Evolutionary conservation across 2,888 invertebrate genomes (phyloP), one percentile per base, ranked within the genome.

Genomic region (Lomographa bimaculata): DNA sequence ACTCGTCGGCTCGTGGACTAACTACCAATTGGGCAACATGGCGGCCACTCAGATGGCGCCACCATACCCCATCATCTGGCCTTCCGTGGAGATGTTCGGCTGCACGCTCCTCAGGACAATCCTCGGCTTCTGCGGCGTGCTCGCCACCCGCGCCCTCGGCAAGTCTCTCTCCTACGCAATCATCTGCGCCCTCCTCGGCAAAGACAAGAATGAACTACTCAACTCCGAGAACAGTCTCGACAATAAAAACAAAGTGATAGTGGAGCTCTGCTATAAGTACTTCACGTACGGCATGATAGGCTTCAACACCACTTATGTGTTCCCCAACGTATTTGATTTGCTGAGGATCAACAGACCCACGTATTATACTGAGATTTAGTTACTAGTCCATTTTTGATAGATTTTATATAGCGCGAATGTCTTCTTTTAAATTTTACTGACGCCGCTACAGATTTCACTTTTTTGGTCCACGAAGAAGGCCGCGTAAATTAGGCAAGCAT

Each of bases 261-360:
- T 97, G 0, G 97, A 97, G 68, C 90, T 97, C 52, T 92, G 94
- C 42, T 94, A 94, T 67, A 97, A 96, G 71, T 97, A 95, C 79
- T 87, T 96, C 43, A 94, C 94, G 11, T 97, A 95, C 71, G 92
- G 92, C 2, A 90, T 94, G 66, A 93, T 97, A 24, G 96, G 97
- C 0, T 91, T 97, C 55, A 94, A 93, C 72, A 94, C 94, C 1
- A 90, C 94, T 0, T 96, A 93, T 72, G 76, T 94, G 26, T 90
- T 96, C 52, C 97, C 97, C 0, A 92, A 93, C 56, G 90, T 96
- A 14, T 97, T 97, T 78, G 87, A 92, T 27, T 78, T 93, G 57
- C 75, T 97, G 26, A 91, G 91, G 46, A 96, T 97, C 58, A 94
- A 95, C 70, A 81, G 97, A 64, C 94, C 94, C 0, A 94, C 95